These are phyloP conservation scores for Eulemur rufifrons DNA, from an alignment of 2,113 vertebrate species.

Conservation along the genomic window DNA sequence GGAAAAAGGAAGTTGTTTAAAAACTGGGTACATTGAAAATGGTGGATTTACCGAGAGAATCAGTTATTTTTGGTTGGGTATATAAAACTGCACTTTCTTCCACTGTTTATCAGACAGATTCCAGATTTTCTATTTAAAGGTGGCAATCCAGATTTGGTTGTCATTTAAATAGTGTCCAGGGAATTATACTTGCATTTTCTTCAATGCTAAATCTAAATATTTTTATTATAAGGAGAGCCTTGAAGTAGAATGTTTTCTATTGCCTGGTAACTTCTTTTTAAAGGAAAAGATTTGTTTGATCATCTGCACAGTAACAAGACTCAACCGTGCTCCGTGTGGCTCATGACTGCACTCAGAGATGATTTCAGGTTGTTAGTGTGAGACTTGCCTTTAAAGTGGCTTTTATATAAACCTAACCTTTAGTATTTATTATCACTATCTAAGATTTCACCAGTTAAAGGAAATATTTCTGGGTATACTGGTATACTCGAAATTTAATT, in stretches of 20 bases:
- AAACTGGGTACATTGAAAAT: neutral
- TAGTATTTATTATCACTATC: conserved; percentile 30
- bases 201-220: conserved; percentile 58
- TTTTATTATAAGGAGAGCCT: conserved; percentile 37
- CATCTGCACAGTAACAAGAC: conserved; percentile 7
- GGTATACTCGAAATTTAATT: neutral
- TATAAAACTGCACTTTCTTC: conserved; percentile 46
- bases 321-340: neutral
- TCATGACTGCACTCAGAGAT: neutral
- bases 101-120: conserved; percentile 58
- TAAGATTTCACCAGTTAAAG: conserved; percentile 36
- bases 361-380: conserved; percentile 36
- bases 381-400: conserved; percentile 41
- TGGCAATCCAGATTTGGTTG: conserved; percentile 44
- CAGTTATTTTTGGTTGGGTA: neutral
- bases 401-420: conserved; percentile 47
- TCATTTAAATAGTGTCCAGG: conserved; percentile 50
- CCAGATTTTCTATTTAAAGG: conserved; percentile 64
- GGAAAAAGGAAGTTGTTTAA: neutral
- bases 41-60: neutral
- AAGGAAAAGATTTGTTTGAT: conserved; percentile 47
- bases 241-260: conserved; percentile 52
- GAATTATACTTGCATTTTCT: conserved; percentile 57
- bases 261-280: conserved; percentile 43
- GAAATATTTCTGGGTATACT: conserved; percentile 35